A percentile compares a stretch with the other conserved stretches of the same genome.
phyloP scores from a whole-genome alignment of 1,140 invertebrate genomes.

The Heliconius melpomene region DNA sequence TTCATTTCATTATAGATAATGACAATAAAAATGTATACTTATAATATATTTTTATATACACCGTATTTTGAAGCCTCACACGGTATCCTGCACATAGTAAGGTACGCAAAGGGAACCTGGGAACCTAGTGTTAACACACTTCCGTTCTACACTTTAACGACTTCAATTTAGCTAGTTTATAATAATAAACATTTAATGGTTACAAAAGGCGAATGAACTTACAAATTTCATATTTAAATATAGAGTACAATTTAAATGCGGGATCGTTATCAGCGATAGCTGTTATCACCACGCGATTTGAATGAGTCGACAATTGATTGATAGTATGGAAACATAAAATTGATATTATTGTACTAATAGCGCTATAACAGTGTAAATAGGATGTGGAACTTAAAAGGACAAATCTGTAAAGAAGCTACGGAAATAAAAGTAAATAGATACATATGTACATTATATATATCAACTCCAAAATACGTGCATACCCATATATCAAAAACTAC shows the following conservation, averaged over 20 bases:
- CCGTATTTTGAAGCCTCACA: too few species aligned
- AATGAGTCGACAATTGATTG: neutral
- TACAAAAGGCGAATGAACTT: constrained; percentile 5
- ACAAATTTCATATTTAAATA: neutral
- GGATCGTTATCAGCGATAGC: neutral
- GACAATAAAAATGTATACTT: neutral
- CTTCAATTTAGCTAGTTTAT: too few species aligned
- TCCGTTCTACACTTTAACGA: too few species aligned
- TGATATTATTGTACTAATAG: neutral
- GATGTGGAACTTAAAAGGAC: neutral
- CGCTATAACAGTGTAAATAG: neutral
- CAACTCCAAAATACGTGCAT: too few species aligned
- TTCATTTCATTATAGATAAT: neutral
- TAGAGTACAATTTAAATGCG: neutral
- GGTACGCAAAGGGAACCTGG: too few species aligned
- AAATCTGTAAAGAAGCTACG: neutral
- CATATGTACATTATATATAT: too few species aligned
- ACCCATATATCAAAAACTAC: too few species aligned
- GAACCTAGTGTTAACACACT: too few species aligned
- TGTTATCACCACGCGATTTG: neutral
- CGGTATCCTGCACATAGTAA: too few species aligned
- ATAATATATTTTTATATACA: too few species aligned
- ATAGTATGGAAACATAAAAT: neutral
- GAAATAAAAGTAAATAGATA: too few species aligned
- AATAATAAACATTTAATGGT: neutral